These are phyloP conservation scores for Vannuccia rotundouncinata DNA, from an alignment of 2,888 invertebrate species.

Conservation along the genomic window DNA sequence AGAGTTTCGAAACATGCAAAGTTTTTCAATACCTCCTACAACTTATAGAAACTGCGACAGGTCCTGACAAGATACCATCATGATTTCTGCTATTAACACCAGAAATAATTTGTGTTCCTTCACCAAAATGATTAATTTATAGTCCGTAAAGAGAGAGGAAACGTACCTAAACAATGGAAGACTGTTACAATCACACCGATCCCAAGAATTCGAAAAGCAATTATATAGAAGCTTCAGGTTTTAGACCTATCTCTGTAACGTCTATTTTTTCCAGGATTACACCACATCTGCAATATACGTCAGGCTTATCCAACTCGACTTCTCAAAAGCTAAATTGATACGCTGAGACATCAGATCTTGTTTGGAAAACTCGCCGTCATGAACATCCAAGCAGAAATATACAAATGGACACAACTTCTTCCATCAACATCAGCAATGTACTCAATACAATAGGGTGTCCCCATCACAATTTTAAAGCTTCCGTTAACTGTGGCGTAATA, in stretches of 20 bases:
- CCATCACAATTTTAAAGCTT: neutral
- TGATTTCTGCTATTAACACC: neutral
- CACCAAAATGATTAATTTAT: neutral
- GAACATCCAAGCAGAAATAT: constrained; percentile 12
- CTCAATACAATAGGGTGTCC: neutral
- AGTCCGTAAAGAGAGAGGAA: neutral
- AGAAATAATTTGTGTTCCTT: neutral
- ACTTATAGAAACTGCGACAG: neutral
- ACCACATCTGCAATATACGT: neutral
- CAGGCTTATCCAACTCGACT: neutral
- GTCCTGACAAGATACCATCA: neutral
- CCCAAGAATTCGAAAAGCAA: neutral
- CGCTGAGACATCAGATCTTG: neutral
- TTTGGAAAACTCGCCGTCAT: neutral
- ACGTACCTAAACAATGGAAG: neutral
- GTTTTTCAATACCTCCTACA: constrained; percentile 6
- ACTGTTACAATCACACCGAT: neutral
- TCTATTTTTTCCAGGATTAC: neutral
- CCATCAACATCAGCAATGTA: constrained; percentile 5
- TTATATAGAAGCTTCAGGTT: neutral
- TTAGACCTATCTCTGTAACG: neutral
- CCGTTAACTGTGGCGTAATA: neutral
- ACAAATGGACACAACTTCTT: constrained; percentile 6
- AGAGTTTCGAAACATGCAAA: neutral
- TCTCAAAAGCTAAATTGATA: neutral